Evolutionary conservation across 2,113 vertebrate genomes (phyloP).

Genomic region (Dipodomys ordii): DNA sequence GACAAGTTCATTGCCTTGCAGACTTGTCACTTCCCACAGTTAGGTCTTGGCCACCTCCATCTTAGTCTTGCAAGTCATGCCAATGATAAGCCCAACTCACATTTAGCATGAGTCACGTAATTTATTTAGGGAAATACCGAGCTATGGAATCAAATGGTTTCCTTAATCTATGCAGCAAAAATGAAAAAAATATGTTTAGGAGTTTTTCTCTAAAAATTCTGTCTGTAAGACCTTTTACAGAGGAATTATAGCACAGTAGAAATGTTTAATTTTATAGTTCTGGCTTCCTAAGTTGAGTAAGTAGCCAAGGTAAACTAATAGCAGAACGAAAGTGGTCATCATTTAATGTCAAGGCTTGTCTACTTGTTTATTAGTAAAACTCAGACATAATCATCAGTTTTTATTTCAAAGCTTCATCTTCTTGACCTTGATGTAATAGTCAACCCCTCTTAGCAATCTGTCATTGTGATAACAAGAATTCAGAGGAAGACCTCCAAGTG

Average conservation of each 20-base stretch:
- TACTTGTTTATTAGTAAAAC: neutral
- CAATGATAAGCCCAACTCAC: neutral
- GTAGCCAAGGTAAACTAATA: neutral
- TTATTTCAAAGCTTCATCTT: neutral
- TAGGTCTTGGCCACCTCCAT: neutral
- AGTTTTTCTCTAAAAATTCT: neutral
- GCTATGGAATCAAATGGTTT: neutral
- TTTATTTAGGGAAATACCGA: constrained; percentile 19
- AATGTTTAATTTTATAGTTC: neutral
- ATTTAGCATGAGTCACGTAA: neutral
- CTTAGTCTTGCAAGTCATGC: neutral
- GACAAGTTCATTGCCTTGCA: neutral
- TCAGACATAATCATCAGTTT: neutral
- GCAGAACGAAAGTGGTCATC: neutral
- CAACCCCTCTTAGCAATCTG: neutral
- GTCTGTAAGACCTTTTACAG: neutral
- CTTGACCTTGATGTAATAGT: neutral
- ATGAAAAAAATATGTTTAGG: neutral
- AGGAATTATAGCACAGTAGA: neutral
- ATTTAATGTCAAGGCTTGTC: neutral
- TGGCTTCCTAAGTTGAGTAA: neutral
- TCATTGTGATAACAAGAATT: neutral
- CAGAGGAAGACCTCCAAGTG: neutral
- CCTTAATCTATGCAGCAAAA: neutral
- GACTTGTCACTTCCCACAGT: neutral